Conservation (phyloP, 2,888 invertebrate species). For the Psococerastis gibbosa region DNA sequence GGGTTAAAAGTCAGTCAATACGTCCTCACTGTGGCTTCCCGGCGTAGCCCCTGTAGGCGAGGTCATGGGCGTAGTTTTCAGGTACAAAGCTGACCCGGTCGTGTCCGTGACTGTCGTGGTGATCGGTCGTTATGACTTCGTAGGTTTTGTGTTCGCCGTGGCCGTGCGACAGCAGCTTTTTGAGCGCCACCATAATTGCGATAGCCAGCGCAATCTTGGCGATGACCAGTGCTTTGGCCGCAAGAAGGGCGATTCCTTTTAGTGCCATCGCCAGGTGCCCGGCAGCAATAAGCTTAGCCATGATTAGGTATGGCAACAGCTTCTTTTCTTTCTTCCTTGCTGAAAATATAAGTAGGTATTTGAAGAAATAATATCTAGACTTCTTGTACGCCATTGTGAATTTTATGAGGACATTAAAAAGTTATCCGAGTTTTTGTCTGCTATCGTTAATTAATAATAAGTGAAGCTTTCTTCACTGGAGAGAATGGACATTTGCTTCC, state of each 20-base stretch:
- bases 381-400: too few species aligned
- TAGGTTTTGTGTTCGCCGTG: slow-evolving; percentile 5
- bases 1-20: too few species aligned
- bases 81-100: slow-evolving; percentile 1
- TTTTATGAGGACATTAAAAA: too few species aligned
- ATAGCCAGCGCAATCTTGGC: slow-evolving; percentile 1
- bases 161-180: slow-evolving; percentile 2
- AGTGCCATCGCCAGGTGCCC: slow-evolving; percentile 2
- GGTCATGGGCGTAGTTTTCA: background rate
- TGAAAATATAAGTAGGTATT: background rate
- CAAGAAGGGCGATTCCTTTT: slow-evolving; percentile 8
- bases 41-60: slow-evolving; percentile 3
- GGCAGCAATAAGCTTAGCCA: slow-evolving; percentile 6
- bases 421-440: too few species aligned
- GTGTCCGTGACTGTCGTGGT: slow-evolving; percentile 1
- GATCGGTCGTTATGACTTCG: slow-evolving; percentile 4
- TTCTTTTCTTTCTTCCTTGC: slow-evolving; percentile 6
- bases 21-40: background rate
- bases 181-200: slow-evolving; percentile 2
- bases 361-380: too few species aligned
- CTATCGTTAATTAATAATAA: too few species aligned
- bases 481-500: too few species aligned
- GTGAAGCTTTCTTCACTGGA: too few species aligned
- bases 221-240: slow-evolving; percentile 4
- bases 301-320: background rate